phyloP scores from a whole-genome alignment of 1,140 invertebrate genomes.

The Saccostrea glomerata region DNA sequence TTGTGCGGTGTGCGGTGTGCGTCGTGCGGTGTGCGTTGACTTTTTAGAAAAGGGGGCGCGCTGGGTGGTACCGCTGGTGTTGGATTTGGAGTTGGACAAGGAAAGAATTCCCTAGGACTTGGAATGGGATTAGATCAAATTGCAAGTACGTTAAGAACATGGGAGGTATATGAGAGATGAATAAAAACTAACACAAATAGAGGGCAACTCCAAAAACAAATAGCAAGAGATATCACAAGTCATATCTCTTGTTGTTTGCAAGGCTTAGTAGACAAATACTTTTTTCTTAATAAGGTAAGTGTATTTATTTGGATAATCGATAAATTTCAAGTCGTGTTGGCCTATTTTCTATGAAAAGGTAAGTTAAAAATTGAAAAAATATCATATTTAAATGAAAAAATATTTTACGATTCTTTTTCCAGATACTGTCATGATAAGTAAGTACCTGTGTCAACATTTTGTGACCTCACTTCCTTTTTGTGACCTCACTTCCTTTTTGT shows the following conservation, averaged over 20 bases:
- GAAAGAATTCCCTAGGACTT: constrained; percentile 31
- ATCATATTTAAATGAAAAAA: background rate
- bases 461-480: background rate
- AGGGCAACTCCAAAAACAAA: background rate
- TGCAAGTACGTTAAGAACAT: background rate
- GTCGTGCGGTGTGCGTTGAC: too few relatives aligned
- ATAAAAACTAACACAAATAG: background rate
- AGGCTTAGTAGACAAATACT: background rate
- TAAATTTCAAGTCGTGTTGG: background rate
- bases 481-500: background rate
- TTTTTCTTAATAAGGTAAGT: background rate
- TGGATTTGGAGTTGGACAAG: constrained; percentile 29
- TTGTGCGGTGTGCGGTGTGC: too few relatives aligned
- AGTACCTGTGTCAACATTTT: background rate
- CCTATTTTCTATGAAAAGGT: background rate
- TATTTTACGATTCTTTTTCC: constrained; percentile 1
- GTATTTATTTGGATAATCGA: background rate
- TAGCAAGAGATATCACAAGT: background rate
- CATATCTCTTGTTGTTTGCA: background rate
- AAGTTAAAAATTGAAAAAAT: background rate
- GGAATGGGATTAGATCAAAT: constrained; percentile 40
- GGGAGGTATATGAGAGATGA: background rate
- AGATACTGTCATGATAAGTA: constrained; percentile 10
- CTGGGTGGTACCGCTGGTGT: constrained; percentile 1
- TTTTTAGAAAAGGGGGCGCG: too few relatives aligned